A percentile compares a stretch with the other conserved stretches of the same genome.
Conservation (phyloP, 2,113 vertebrate species). For the Echinops telfairi region DNA sequence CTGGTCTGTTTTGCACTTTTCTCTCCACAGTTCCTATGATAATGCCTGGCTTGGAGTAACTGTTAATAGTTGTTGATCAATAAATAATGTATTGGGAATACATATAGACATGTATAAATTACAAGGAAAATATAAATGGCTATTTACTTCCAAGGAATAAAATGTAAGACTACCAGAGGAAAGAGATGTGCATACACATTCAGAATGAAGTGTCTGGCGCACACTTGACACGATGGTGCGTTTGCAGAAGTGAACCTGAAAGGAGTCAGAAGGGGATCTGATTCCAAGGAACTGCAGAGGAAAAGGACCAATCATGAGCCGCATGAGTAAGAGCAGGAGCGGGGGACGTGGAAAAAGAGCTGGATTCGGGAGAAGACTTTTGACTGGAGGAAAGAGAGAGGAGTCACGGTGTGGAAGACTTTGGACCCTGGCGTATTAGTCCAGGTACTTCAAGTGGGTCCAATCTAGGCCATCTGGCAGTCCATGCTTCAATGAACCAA, state of each 20-base stretch:
- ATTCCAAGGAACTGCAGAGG: not conserved
- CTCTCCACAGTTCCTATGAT: not conserved
- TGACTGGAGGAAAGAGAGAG: not conserved
- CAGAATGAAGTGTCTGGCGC: not conserved
- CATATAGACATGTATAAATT: not conserved
- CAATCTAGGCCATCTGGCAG: no score
- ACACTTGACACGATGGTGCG: not conserved
- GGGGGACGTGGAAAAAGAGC: rapidly evolving
- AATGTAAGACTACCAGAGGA: not conserved
- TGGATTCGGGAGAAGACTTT: not conserved
- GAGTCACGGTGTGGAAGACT: not conserved
- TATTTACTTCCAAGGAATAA: constrained; percentile 8
- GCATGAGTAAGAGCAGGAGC: not conserved
- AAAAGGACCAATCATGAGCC: not conserved
- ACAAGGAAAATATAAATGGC: not conserved
- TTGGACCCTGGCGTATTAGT: not conserved
- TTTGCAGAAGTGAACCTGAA: constrained; percentile 29
- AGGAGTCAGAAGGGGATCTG: not conserved
- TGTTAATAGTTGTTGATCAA: not conserved
- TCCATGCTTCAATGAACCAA: no score
- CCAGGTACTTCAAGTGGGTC: no score
- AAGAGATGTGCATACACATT: not conserved
- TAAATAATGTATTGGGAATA: not conserved
- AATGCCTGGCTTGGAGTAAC: not conserved
- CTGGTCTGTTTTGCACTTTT: not conserved